phyloP scores from a whole-genome alignment of 2,113 vertebrate species.

The Lichenostomus cassidix region DNA sequence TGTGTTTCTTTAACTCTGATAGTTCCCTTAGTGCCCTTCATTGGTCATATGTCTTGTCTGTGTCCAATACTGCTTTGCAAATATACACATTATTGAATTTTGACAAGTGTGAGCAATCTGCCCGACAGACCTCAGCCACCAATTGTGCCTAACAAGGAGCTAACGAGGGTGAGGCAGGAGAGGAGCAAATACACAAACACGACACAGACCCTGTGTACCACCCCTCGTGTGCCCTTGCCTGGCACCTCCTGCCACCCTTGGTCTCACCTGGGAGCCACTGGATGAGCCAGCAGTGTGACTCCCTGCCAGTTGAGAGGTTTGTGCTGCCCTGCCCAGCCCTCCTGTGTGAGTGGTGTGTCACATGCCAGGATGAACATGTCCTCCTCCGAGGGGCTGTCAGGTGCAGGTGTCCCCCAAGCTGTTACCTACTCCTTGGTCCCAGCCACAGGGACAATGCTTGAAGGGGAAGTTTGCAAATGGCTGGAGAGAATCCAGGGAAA shows the following conservation, averaged over 20 bases:
- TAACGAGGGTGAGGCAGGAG: neutral
- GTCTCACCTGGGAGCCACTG: neutral
- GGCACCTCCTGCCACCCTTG: neutral
- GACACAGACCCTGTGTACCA: fast-evolving
- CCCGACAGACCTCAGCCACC: neutral
- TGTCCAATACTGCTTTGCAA: neutral
- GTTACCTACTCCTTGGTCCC: neutral
- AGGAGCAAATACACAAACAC: neutral
- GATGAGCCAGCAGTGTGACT: neutral
- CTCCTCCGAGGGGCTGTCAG: neutral
- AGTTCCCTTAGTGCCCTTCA: neutral
- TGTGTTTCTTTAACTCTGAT: neutral
- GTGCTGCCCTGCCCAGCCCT: neutral
- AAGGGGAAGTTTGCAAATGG: neutral
- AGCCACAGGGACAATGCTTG: neutral
- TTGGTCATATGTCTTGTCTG: neutral
- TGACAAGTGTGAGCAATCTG: neutral
- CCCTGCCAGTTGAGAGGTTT: neutral
- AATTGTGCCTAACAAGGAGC: fast-evolving
- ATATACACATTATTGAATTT: neutral
- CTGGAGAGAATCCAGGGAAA: neutral
- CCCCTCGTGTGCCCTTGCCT: fast-evolving
- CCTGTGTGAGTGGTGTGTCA: fast-evolving
- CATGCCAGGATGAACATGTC: neutral
- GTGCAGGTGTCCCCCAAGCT: neutral